These are phyloP conservation scores for Papilio polyxenes DNA, from an alignment of 1,140 invertebrate genomes.

Conservation along the genomic window DNA sequence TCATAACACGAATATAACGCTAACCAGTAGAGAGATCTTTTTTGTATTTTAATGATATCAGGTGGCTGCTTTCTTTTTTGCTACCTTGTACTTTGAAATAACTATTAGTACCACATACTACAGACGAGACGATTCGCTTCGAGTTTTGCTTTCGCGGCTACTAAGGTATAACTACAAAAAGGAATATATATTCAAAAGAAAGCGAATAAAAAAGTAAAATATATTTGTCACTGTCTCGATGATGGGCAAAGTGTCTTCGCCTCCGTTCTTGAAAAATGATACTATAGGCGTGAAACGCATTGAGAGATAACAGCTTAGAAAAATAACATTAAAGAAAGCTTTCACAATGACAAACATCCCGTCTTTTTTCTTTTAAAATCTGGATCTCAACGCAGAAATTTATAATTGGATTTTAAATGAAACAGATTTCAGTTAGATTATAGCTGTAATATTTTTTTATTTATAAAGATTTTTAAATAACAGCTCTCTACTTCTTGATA, in stretches of 20 bases:
- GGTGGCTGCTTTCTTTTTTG: too few species aligned
- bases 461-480: neutral
- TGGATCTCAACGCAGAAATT: neutral
- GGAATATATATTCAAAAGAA: constrained; percentile 10
- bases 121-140: too few species aligned
- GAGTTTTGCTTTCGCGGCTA: too few species aligned
- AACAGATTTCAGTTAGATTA: neutral
- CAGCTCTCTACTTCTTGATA: neutral
- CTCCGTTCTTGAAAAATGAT: constrained; percentile 30
- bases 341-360: neutral
- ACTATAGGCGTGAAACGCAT: constrained; percentile 21
- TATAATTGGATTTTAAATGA: neutral
- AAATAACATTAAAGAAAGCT: constrained; percentile 25
- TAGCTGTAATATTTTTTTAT: neutral
- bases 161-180: neutral
- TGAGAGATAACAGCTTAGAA: constrained; percentile 35
- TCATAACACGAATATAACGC: too few species aligned
- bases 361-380: neutral
- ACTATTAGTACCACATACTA: too few species aligned
- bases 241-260: neutral
- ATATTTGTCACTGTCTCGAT: constrained; percentile 34
- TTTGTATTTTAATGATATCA: too few species aligned
- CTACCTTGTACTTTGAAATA: too few species aligned
- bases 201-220: neutral
- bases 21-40: too few species aligned